Evolutionary conservation across 1,140 invertebrate genomes (phyloP).

Genomic region (Steinernema khuongi): DNA sequence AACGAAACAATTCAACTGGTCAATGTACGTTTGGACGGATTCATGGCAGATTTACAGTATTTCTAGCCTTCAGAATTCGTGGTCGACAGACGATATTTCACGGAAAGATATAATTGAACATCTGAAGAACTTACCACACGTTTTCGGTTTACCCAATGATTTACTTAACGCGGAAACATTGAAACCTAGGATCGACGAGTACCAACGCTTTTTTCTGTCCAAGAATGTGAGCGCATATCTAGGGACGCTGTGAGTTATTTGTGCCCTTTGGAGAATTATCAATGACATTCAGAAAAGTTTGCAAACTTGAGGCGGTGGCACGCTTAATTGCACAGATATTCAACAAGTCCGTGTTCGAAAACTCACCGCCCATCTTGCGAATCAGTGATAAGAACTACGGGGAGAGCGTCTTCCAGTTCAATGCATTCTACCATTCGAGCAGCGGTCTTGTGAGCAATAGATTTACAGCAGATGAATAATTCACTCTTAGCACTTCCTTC

Average conservation of each 20-base stretch:
- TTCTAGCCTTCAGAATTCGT: not conserved
- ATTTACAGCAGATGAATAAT: not conserved
- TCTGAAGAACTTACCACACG: not conserved
- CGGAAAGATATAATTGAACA: not conserved
- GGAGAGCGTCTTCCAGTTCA: not conserved
- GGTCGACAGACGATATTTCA: not conserved
- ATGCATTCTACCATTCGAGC: not conserved
- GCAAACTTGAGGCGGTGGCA: not conserved
- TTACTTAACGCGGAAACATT: not conserved
- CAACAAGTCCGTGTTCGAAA: not conserved
- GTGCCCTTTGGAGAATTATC: not conserved
- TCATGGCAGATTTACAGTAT: not conserved
- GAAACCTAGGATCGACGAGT: too few species aligned
- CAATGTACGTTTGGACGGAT: not conserved
- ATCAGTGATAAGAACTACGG: not conserved
- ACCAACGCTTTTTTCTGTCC: not conserved
- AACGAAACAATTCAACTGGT: not conserved
- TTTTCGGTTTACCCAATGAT: not conserved
- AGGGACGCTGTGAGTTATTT: not conserved
- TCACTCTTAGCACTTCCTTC: not conserved
- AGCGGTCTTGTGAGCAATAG: not conserved
- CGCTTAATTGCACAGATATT: not conserved
- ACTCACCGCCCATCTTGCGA: not conserved
- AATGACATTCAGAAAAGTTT: not conserved
- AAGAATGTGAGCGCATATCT: not conserved